Percentiles rank a stretch among this genome's conserved stretches.
These are phyloP conservation scores for Noctuana brunneofusca DNA, from an alignment of 2,888 invertebrate genomes.

Conservation along the genomic window DNA sequence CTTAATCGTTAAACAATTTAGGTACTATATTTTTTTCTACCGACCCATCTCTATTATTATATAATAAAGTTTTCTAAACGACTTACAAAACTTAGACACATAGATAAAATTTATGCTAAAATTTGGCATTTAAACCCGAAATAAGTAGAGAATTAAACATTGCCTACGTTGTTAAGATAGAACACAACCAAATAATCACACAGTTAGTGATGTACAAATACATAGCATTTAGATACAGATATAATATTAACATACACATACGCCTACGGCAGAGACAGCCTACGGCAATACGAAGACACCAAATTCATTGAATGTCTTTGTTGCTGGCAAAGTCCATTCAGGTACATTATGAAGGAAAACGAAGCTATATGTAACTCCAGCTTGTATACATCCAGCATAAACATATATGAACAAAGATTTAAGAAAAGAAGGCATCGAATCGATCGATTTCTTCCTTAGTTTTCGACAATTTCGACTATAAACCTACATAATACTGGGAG, in stretches of 20 bases:
- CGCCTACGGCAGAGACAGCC: constrained; percentile 44
- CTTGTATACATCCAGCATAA: constrained; percentile 40
- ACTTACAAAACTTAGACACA: constrained; percentile 49
- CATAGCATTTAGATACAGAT: constrained; percentile 40
- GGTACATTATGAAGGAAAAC: constrained; percentile 69
- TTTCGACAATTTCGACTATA: constrained; percentile 45
- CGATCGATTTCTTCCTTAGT: constrained; percentile 37
- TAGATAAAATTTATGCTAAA: constrained; percentile 53
- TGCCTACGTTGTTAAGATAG: constrained; percentile 66
- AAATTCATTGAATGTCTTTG: constrained; percentile 43
- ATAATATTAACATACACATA: constrained; percentile 22
- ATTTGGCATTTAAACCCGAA: constrained; percentile 61
- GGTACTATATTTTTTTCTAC: constrained; percentile 49
- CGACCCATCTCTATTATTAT: constrained; percentile 46
- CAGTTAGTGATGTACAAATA: constrained; percentile 68
- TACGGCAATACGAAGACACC: constrained; percentile 46
- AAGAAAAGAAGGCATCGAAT: constrained; percentile 37
- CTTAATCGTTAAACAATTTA: constrained; percentile 59
- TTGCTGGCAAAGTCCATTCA: constrained; percentile 58
- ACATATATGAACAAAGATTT: constrained; percentile 39
- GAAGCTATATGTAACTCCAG: constrained; percentile 44
- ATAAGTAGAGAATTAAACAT: constrained; percentile 54
- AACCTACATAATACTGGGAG: constrained; percentile 46
- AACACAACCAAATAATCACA: constrained; percentile 81
- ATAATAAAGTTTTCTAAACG: constrained; percentile 49